Evolutionary conservation across 2,888 invertebrate genomes (phyloP), one percentile per base, ranked within the genome.

Genomic region (Callimorpha dominula): DNA sequence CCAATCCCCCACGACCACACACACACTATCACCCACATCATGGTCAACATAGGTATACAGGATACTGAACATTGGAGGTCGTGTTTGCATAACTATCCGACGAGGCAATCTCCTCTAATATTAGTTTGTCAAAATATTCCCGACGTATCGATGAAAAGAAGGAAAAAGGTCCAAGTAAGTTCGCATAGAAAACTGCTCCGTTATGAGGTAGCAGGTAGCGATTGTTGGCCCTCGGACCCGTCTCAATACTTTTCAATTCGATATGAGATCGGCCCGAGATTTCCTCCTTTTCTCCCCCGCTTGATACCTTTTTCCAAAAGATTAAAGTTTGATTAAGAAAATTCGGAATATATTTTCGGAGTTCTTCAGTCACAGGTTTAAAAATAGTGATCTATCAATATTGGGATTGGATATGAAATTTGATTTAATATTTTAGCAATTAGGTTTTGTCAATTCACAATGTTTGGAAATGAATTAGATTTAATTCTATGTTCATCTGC

Each of bases 91-190:
- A 81, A 80, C 85, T 81, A 81, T 80, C 75, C 72, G 73, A 68
- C 71, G 70, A 78, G 71, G 83, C 81, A 81, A 84, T 85, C 81
- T 78, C 75, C 76, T 77, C 87, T 86, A 86, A 87, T 87, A 88
- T 88, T 88, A 88, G 87, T 87, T 86, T 85, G 86, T 86, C 87
- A 86, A 84, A 87, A 87, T 85, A 81, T 87, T 81, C 80, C 81
- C 80, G 76, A 81, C 82, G 78, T 86, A 85, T 85, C 86, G 85
- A 83, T 83, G 87, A 85, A 85, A 84, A 78, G 78, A 77, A 81
- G 79, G 85, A 78, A 81, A 81, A 74, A 81, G 85, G 77, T 78
- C 75, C 63, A 72, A 84, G 80, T 85, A 82, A 83, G 76, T 79
- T 64, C 69, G 68, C 71, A 75, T 78, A 78, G 74, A 80, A 73